phyloP scores from a whole-genome alignment of 2,888 invertebrate genomes.

The Parelbella ahira region DNA sequence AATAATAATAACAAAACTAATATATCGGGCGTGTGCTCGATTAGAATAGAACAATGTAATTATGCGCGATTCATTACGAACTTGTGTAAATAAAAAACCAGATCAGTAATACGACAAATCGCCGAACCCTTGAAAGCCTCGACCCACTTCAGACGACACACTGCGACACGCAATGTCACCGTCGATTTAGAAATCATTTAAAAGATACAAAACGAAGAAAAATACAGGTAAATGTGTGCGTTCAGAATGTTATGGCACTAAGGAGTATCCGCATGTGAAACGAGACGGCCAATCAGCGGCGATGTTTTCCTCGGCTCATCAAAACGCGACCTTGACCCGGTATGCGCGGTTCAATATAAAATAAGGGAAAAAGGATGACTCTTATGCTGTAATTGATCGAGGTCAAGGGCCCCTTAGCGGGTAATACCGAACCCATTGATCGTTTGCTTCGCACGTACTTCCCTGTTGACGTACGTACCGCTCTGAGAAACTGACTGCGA shows the following conservation, averaged over 20 bases:
- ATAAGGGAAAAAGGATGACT: slow-evolving; percentile 30
- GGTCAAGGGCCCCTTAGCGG: slow-evolving; percentile 25
- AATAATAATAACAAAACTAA: no score
- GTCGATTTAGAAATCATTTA: no score
- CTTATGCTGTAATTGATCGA: slow-evolving; percentile 20
- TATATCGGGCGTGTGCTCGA: no score
- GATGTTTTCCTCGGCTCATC: slow-evolving; percentile 53
- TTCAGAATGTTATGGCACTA: slow-evolving; percentile 13
- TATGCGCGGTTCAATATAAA: slow-evolving; percentile 27
- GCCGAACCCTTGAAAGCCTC: no score
- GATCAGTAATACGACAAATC: no score
- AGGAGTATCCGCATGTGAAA: slow-evolving; percentile 1
- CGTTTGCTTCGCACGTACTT: slow-evolving; percentile 3
- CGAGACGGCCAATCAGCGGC: slow-evolving; percentile 4
- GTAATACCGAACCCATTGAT: slow-evolving; percentile 4
- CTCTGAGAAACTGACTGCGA: no score
- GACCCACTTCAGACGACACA: neutral
- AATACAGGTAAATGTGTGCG: slow-evolving; percentile 8
- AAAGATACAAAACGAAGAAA: slow-evolving; percentile 2
- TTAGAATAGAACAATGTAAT: no score
- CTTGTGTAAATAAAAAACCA: no score
- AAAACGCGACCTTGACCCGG: slow-evolving; percentile 71
- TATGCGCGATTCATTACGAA: no score
- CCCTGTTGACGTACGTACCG: slow-evolving; percentile 4
- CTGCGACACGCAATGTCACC: slow-evolving; percentile 3